Evolutionary conservation across 1,140 invertebrate species (phyloP), one percentile per base, ranked within the genome.

Genomic region (Brachionus koreanus): DNA sequence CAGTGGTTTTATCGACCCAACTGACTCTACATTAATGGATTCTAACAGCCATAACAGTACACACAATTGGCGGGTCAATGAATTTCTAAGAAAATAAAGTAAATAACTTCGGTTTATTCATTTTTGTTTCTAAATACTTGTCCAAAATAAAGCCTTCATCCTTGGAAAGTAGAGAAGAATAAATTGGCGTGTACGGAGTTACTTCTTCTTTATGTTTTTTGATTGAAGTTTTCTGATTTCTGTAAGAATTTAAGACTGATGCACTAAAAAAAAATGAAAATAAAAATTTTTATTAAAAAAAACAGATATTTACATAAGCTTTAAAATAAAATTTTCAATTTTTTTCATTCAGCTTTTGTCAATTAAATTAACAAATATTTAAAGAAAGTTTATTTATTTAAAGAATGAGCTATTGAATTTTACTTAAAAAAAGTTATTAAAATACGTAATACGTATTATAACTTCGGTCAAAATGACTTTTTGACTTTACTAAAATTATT

Each of bases 41-140:
- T 89, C 87, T 6, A 89, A 76, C 9, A 89, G 85, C 88, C 88
- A 89, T 83, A 87, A 84, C 6, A 89, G 83, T 3, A 84, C 85
- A 85, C 87, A 88, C n/a, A 89, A 83, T 75, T 88, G 88, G 52
- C 86, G 85, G 63, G 88, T 88, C 63, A 89, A 82, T 7, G 86
- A 83, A 83, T 7, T 42, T 46, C 69, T 46, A 25, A 25, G 5
- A 13, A 7, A 29, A 5, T 25, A 42, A 23, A 5, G 0, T 39
- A 35, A 7, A 5, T 19, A 39, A 6, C 10, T n/a, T 49, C 10
- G 6, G 65, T 0, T 6, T 67, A 19, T 0, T 49, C 29, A 35
- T 5, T 46, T 82, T n/a, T 25, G 2, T 39, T 57, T 46, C 3
- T 12, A 35, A 46, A 23, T 69, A 67, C 61, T 69, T 46, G 33